phyloP scores from a whole-genome alignment of 2,888 invertebrate genomes.

The Adelphocoris suturalis region DNA sequence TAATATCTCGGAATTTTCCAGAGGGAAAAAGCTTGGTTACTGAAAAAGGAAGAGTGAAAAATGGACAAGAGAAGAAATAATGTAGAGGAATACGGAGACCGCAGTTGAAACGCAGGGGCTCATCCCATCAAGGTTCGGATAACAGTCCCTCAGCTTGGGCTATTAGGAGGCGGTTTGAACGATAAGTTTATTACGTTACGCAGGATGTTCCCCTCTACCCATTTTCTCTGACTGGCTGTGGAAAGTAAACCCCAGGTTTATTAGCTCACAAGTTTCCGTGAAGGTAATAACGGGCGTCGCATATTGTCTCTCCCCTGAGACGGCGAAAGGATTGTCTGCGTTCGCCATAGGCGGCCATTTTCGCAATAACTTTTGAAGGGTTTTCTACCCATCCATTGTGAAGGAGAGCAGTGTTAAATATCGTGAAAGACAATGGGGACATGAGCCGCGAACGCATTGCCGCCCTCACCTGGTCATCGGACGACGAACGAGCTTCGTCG shows the following conservation, averaged over 20 bases:
- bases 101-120: background rate
- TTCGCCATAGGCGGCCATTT: conserved; percentile 35
- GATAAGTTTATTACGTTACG: conserved; percentile 67
- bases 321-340: conserved; percentile 47
- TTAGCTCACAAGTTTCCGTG: conserved; percentile 60
- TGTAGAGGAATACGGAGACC: background rate
- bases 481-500: background rate
- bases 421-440: conserved; percentile 29
- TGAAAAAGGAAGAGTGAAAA: background rate
- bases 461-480: background rate
- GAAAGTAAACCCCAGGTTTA: conserved; percentile 63
- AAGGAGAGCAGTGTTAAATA: conserved; percentile 35
- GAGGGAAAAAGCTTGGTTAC: too few relatives aligned
- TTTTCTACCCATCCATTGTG: conserved; percentile 38
- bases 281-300: conserved; percentile 63
- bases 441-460: background rate
- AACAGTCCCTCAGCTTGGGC: conserved; percentile 19
- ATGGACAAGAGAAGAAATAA: background rate
- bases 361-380: conserved; percentile 56
- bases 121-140: conserved; percentile 55
- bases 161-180: conserved; percentile 45
- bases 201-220: background rate
- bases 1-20: too few relatives aligned
- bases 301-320: conserved; percentile 52
- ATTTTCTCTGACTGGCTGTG: conserved; percentile 10